Percentiles rank a stretch among this genome's conserved stretches.
phyloP scores from a whole-genome alignment of 2,113 vertebrate species.

The Nycticorax nycticorax region DNA sequence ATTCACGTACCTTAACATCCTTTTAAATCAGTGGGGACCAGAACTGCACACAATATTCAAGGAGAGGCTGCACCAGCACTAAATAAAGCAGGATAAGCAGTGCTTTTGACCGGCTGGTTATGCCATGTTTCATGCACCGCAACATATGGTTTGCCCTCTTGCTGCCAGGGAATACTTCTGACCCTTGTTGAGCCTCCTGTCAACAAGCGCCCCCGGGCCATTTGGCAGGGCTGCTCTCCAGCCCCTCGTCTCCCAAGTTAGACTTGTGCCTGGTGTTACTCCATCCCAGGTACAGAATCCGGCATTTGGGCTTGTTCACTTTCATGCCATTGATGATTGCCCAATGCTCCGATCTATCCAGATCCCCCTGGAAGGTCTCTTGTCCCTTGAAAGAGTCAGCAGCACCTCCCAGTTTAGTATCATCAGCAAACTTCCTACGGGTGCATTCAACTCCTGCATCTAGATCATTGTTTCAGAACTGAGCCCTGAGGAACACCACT shows the following conservation, averaged over 20 bases:
- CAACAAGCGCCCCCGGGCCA: no score
- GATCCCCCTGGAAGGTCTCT: background rate
- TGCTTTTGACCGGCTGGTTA: no score
- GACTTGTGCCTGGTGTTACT: background rate
- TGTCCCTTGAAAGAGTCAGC: background rate
- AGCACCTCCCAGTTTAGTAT: background rate
- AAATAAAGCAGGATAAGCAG: no score
- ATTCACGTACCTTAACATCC: background rate
- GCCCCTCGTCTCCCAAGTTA: background rate
- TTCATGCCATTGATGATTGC: background rate
- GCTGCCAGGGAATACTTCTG: background rate
- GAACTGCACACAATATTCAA: no score
- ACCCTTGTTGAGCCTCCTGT: background rate
- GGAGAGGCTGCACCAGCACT: no score
- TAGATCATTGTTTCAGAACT: background rate
- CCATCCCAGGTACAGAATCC: background rate
- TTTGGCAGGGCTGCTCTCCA: background rate
- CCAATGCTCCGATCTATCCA: background rate
- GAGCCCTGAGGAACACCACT: no score
- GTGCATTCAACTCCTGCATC: background rate
- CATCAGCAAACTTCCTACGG: background rate
- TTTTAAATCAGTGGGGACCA: background rate
- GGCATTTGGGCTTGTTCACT: background rate
- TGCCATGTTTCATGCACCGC: no score
- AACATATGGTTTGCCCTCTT: no score